Evolutionary conservation across 2,797 vertebrate genomes (phyloP).

Genomic region (Mormyrops boulengeri): DNA sequence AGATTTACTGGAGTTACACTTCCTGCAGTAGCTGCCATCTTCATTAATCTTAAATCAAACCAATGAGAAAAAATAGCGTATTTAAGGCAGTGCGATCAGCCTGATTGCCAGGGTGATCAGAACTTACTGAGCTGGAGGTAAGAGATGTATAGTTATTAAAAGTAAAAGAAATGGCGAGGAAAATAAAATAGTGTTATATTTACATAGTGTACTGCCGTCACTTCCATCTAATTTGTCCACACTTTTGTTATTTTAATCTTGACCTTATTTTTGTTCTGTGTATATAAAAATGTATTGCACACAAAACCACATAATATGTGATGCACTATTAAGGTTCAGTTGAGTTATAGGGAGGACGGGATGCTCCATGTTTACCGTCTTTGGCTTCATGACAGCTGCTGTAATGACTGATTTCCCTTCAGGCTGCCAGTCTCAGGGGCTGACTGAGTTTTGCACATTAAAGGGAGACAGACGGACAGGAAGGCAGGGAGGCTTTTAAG

Average conservation of each 20-base stretch:
- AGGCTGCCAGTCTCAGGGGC: background rate
- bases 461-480: slow-evolving; percentile 16
- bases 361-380: background rate
- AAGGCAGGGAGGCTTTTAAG: slow-evolving; percentile 19
- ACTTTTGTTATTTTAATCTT: background rate
- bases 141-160: background rate
- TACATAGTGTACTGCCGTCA: background rate
- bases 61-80: background rate
- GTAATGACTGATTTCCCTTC: background rate
- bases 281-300: background rate
- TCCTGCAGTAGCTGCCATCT: background rate
- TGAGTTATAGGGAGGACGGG: background rate
- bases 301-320: background rate
- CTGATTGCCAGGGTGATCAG: background rate
- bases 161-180: background rate
- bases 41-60: background rate
- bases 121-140: background rate
- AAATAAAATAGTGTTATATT: background rate
- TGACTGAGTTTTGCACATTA: slow-evolving; percentile 20
- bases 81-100: background rate
- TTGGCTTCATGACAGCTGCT: background rate
- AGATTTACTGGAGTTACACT: background rate
- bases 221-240: background rate
- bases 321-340: background rate
- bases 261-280: background rate